Evolutionary conservation across 1,140 invertebrate genomes (phyloP), one percentile per base, ranked within the genome.

Genomic region (Phthorimaea operculella): DNA sequence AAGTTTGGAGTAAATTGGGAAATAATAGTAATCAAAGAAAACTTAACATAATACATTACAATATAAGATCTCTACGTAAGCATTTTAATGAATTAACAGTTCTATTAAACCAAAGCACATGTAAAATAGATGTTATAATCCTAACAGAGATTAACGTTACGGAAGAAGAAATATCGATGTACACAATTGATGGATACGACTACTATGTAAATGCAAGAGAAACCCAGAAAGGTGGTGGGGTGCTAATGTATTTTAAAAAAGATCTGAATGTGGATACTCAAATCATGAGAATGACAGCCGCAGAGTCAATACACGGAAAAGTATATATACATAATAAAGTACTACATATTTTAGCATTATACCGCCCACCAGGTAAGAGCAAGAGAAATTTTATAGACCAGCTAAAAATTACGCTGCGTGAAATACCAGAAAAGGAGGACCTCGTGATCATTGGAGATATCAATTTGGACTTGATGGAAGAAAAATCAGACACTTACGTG

Each of bases 121-220:
- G 50, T 1, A 49, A 55, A 10, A 55, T 55, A 55, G 54, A 55
- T 47, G n/a, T 55, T 8, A 1, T 55, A n/a, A 34, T 47, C 14
- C 11, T 54, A 28, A 34, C 53, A 4, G 53, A 49, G 36, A 34
- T 55, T 12, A 55, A 55, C 33, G n/a, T 55, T n/a, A 55, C 47
- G 18, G 21, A 34, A 10, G 21, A 48, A 8, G 44, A 48, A 16
- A 14, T 55, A 48, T 15, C 12, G 7, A 48, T 55, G 16, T 55
- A 55, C 36, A 2, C 16, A 34, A 48, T 55, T 14, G 9, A 39
- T 6, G 45, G 45, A 12, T 48, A 55, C 17, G 42, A 12, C 12
- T 36, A 34, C 5, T 16, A 14, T 36, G 15, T n/a, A 16, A 48
- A 48, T 16, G 49, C 44, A 7, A 55, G 53, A 36, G 21, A 55